These are phyloP conservation scores for Hololepta plana DNA, from an alignment of 2,888 invertebrate genomes.

Conservation along the genomic window DNA sequence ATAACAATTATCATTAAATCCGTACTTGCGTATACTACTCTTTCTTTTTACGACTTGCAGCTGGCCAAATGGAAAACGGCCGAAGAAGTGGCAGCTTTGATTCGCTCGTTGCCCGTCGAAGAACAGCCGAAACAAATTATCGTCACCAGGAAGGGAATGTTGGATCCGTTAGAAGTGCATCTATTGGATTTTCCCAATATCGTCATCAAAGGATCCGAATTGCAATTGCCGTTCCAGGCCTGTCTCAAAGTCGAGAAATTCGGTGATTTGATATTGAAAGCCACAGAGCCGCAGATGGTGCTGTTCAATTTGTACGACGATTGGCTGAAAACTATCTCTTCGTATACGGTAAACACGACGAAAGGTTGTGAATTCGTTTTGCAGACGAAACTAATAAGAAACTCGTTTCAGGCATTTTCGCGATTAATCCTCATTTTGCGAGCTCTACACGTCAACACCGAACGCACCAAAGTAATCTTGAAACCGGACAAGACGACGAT, in stretches of 20 bases:
- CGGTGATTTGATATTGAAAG: conserved; percentile 95
- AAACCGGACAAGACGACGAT: conserved; percentile 99
- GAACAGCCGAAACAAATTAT: conserved; percentile 99
- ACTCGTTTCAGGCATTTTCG: conserved; percentile 69
- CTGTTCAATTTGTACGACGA: conserved; percentile 98
- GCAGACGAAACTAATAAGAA: conserved; percentile 5
- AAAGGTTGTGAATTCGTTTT: conserved; percentile 2
- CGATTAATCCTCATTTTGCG: conserved; percentile 89
- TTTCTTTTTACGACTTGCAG: conserved; percentile 22
- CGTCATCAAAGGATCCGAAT: conserved; percentile 97
- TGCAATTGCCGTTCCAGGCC: conserved; percentile 97
- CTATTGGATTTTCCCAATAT: conserved; percentile 99
- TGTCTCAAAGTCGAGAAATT: conserved; percentile 98
- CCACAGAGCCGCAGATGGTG: conserved; percentile 99
- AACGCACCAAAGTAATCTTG: conserved; percentile 92
- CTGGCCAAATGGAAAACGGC: conserved; percentile 99
- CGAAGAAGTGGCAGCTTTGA: conserved; percentile 98
- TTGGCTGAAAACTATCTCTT: conserved; percentile 98
- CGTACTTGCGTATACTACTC: conserved; percentile 5
- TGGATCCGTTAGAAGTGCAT: conserved; percentile 98
- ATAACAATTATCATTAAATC: not conserved
- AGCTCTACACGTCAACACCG: conserved; percentile 97
- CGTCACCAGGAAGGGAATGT: conserved; percentile 98
- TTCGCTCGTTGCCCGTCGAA: conserved; percentile 96
- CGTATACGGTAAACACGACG: conserved; percentile 76